Conservation (phyloP, 2,797 vertebrate genomes). For the Brachyalestes nurse region DNA sequence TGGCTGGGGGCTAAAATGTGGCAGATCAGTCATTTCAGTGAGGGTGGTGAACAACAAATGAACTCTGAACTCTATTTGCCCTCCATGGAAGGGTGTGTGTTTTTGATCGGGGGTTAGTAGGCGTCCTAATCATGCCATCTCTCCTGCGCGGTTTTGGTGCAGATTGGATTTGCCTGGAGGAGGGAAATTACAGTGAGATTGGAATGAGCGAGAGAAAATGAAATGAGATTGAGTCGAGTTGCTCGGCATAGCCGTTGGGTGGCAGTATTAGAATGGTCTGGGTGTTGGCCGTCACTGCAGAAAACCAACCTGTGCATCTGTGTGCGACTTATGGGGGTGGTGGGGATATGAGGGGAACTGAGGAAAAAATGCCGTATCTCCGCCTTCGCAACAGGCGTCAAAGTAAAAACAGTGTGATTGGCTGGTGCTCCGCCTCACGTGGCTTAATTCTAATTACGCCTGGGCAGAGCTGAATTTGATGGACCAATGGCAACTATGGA, state of each 20-base stretch:
- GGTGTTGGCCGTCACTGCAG: conserved; percentile 34
- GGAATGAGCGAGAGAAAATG: neutral
- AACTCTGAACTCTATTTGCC: conserved; percentile 84
- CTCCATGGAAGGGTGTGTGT: conserved; percentile 57
- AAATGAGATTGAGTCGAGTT: neutral
- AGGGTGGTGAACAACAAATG: conserved; percentile 73
- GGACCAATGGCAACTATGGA: conserved; percentile 28
- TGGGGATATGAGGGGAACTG: neutral
- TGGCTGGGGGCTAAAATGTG: conserved; percentile 62
- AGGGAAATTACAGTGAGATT: conserved; percentile 44
- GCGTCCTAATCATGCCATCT: conserved; percentile 66
- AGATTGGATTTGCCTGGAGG: conserved; percentile 60
- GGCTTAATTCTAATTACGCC: neutral
- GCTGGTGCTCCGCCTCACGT: conserved; percentile 24
- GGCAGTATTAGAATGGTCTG: conserved; percentile 60
- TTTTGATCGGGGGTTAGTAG: conserved; percentile 45
- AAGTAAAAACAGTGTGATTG: conserved; percentile 47
- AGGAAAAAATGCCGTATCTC: conserved; percentile 30
- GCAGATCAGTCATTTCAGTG: conserved; percentile 63
- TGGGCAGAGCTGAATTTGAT: conserved; percentile 38
- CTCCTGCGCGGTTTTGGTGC: conserved; percentile 61
- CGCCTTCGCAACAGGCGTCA: conserved; percentile 58
- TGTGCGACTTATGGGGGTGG: conserved; percentile 20
- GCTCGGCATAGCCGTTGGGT: conserved; percentile 45
- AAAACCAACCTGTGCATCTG: conserved; percentile 47